phyloP scores from a whole-genome alignment of 30 jellyfish, hydroid and myxozoan genomes.

The Aurelia aurita complex sp. Pacific region DNA sequence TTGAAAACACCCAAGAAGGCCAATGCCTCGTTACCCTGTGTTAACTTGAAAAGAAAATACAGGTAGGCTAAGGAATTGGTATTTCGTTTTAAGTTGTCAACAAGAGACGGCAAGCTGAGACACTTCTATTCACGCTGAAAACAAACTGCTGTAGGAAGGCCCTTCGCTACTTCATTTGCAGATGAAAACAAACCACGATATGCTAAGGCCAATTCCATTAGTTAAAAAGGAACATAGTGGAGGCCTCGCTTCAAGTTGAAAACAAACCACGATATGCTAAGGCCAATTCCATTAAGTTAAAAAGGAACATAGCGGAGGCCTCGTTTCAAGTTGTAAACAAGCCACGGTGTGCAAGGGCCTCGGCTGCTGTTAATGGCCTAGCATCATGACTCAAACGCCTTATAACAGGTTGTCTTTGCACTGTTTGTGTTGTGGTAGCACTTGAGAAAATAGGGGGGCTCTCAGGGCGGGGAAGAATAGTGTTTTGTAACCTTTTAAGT shows the following conservation, averaged over 20 bases:
- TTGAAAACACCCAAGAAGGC: not conserved
- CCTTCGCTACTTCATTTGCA: too few species aligned
- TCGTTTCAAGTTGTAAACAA: constrained; percentile 23
- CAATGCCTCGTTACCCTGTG: not conserved
- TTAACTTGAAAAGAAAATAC: not conserved
- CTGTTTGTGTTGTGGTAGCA: constrained; percentile 26
- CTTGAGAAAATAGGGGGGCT: constrained; percentile 63
- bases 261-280: not conserved
- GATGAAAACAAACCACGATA: too few species aligned
- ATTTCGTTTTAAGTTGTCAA: constrained; percentile 12
- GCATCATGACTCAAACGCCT: constrained; percentile 71
- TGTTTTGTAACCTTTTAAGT: constrained; percentile 47
- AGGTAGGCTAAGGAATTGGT: too few species aligned
- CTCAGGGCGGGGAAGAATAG: constrained; percentile 47
- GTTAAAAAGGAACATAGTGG: too few species aligned
- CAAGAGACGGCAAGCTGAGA: constrained; percentile 8
- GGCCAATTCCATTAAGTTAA: not conserved
- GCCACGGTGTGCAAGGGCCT: constrained; percentile 56
- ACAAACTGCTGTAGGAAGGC: too few species aligned
- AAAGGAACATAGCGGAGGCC: not conserved
- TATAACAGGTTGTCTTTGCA: constrained; percentile 76
- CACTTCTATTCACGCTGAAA: too few species aligned
- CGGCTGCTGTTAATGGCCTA: constrained; percentile 82
- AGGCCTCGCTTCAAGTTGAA: not conserved
- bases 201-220: too few species aligned